Evolutionary conservation across 2,113 vertebrate species (phyloP).

Genomic region (Candoia aspera): DNA sequence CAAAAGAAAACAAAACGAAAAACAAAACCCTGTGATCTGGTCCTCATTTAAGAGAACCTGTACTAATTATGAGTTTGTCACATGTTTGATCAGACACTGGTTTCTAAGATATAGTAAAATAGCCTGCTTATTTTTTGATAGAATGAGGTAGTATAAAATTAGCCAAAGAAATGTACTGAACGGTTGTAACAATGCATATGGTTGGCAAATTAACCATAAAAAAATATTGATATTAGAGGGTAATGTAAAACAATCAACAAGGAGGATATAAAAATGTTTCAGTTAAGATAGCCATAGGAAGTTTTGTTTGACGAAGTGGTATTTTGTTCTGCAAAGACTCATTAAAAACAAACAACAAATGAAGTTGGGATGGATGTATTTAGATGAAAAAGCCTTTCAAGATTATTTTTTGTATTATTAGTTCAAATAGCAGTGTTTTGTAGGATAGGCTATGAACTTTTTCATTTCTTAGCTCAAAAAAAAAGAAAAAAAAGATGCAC

Average conservation of each 20-base stretch:
- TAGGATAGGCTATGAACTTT: not conserved
- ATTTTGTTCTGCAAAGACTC: not conserved
- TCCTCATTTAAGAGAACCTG: not conserved
- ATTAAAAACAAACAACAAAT: not conserved
- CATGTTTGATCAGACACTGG: not conserved
- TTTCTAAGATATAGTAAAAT: not conserved
- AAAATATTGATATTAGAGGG: not conserved
- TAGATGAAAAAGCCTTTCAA: not conserved
- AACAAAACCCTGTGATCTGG: not conserved
- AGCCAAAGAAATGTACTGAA: not conserved
- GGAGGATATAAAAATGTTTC: not conserved
- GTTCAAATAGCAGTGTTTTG: not conserved
- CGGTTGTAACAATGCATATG: not conserved
- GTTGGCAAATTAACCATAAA: not conserved
- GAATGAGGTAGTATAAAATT: not conserved
- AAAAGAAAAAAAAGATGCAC: constrained; percentile 1
- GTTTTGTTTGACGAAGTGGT: not conserved
- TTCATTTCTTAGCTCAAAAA: not conserved
- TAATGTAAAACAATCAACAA: not conserved
- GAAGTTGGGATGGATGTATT: not conserved
- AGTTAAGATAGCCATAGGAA: not conserved
- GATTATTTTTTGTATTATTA: not conserved
- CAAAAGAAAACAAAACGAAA: not conserved
- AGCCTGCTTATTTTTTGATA: not conserved
- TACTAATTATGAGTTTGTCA: not conserved